These are phyloP conservation scores for Nesidiocoris tenuis DNA, from an alignment of 2,888 invertebrate species.

Conservation along the genomic window DNA sequence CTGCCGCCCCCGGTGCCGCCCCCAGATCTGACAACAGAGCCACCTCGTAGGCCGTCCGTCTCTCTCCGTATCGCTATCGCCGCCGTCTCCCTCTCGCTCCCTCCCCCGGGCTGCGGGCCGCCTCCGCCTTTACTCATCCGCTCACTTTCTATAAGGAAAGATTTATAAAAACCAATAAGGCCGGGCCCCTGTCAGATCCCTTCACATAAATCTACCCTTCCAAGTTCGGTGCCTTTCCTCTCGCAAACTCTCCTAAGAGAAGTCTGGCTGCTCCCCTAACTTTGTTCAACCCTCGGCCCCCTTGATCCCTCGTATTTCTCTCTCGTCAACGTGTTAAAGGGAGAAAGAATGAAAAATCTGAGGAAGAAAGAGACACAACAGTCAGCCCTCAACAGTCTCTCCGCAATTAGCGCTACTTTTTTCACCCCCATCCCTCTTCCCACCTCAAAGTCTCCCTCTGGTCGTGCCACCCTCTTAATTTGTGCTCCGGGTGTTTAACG, in stretches of 20 bases:
- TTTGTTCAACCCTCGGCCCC: not conserved
- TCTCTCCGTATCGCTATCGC: not conserved
- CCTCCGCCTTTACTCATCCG: not conserved
- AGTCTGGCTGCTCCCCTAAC: not conserved
- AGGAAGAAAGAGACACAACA: not conserved
- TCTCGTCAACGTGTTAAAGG: not conserved
- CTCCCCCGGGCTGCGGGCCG: not conserved
- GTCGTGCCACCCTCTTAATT: slow-evolving; percentile 16
- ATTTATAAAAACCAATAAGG: slow-evolving; percentile 41
- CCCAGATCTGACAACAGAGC: not conserved
- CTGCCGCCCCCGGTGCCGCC: not conserved
- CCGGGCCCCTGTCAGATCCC: slow-evolving; percentile 37
- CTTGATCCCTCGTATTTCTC: not conserved
- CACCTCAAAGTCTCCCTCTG: slow-evolving; percentile 4
- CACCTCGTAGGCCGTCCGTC: not conserved
- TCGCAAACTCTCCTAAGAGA: not conserved
- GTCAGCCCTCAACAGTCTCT: slow-evolving; percentile 11
- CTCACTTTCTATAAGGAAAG: slow-evolving; percentile 6
- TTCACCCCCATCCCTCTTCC: not conserved
- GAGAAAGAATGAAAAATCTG: not conserved
- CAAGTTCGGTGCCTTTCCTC: slow-evolving; percentile 8
- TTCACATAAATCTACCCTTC: slow-evolving; percentile 29
- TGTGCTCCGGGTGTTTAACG: slow-evolving; percentile 22
- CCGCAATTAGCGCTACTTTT: slow-evolving; percentile 27
- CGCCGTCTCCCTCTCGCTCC: not conserved